These are phyloP conservation scores for Chaenodraco wilsoni DNA, from an alignment of 2,797 vertebrate species.

Conservation along the genomic window DNA sequence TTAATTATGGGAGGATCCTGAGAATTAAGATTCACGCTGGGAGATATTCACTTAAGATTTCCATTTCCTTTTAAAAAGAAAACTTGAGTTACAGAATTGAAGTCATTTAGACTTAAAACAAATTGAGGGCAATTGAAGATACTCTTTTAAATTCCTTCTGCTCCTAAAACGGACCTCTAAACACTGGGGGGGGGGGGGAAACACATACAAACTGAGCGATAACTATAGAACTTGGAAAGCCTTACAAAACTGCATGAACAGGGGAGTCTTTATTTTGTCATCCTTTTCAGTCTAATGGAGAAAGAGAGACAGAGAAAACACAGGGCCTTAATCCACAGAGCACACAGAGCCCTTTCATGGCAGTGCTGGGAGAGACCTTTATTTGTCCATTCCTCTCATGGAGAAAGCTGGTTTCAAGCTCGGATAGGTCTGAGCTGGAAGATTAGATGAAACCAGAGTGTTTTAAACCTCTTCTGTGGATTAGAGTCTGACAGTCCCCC, in stretches of 20 bases:
- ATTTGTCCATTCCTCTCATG: constrained; percentile 91
- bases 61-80: not conserved
- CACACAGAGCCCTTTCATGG: constrained; percentile 91
- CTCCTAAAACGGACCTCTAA: not conserved
- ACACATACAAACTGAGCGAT: constrained; percentile 35
- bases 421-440: constrained; percentile 89
- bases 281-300: constrained; percentile 87
- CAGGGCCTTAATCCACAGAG: constrained; percentile 88
- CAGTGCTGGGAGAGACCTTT: constrained; percentile 86
- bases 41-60: not conserved
- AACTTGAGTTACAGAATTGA: not conserved
- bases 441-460: constrained; percentile 99
- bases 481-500: constrained; percentile 87
- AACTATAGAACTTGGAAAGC: constrained; percentile 62
- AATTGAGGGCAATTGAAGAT: not conserved
- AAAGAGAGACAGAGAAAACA: constrained; percentile 80
- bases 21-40: no score
- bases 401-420: constrained; percentile 88
- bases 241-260: constrained; percentile 82
- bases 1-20: no score
- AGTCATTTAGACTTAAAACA: not conserved
- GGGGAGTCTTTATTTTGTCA: constrained; percentile 71
- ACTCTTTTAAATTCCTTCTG: not conserved
- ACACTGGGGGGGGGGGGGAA: not conserved
- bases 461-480: constrained; percentile 96